Base-by-base conservation (phyloP, 1,140 invertebrate genomes). In the Pseudoatta argentina region DNA sequence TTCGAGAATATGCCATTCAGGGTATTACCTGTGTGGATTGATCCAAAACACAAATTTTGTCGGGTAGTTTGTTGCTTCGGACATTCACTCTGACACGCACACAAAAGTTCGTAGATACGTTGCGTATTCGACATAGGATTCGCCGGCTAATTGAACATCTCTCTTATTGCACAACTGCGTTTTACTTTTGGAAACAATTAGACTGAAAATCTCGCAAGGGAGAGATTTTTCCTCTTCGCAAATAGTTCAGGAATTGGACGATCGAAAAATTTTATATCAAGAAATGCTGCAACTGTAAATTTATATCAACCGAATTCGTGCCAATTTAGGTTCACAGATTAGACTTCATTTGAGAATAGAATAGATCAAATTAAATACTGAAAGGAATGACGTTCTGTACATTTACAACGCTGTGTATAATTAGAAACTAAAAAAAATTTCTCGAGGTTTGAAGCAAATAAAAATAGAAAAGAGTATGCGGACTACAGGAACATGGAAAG, bases 21-120 rank as follows among this genome's bases (percentile, higher is more conserved):
- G 95, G 95, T 95, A 95, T 95, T 95, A 95, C 95, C 95, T 94
- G 93, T 95, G 92, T 95, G 94, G 92, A 92, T 95, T 91, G 92
- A 93, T 95, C 95, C 94, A 91, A 95, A 95, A 95, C 90, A 92
- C 92, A 95, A 95, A 94, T 95, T 95, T 94, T 94, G 93, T 92
- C 92, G 88, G 91, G 89, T 79, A 75, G 89, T 72, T 85, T 86
- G 66, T 89, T 76, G 79, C 88, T 87, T 79, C 88, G 89, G 86
- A 90, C 94, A 94, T 89, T 93, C 93, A 77, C 86, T 93, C 93
- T 90, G 51, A 57, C 88, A 91, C 89, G 51, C 89, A 89, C 72
- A 89, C 89, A 59, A 53, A 63, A 71, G 90, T 86, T 88, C 91
- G 92, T 91, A 89, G 81, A 87, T 51, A 88, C 77, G 82, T 91